Conservation (phyloP, 2,113 vertebrate genomes). For the Neolamprologus longior region DNA sequence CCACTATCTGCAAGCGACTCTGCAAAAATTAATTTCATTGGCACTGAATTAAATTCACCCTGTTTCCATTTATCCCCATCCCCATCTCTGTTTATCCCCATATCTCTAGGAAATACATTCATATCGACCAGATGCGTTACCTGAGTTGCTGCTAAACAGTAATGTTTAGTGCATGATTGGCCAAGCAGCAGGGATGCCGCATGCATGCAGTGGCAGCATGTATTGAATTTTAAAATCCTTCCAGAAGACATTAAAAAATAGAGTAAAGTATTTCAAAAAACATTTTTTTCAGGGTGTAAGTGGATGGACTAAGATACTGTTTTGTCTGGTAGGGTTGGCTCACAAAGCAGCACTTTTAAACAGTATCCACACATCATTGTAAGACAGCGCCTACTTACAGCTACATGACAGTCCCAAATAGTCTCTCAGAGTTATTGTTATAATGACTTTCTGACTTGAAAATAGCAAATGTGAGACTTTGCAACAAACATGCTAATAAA, state of each 20-base stretch:
- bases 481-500: not conserved
- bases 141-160: not conserved
- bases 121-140: not conserved
- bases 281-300: not conserved
- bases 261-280: not conserved
- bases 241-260: not conserved
- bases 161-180: not conserved
- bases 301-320: not conserved
- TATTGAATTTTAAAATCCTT: not conserved
- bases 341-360: not conserved
- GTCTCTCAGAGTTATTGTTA: not conserved
- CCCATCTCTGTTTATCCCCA: not conserved
- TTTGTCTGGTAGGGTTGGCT: not conserved
- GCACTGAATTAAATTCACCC: not conserved
- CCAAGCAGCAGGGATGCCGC: not conserved
- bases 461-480: not conserved
- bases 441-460: not conserved
- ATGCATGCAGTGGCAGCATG: not conserved
- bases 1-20: not conserved
- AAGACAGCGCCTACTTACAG: not conserved
- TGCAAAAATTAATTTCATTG: not conserved
- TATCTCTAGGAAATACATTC: not conserved
- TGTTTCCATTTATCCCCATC: not conserved
- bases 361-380: not conserved
- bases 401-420: not conserved